Evolutionary conservation across 2,797 vertebrate genomes (phyloP).

Genomic region (Chaenodraco wilsoni): DNA sequence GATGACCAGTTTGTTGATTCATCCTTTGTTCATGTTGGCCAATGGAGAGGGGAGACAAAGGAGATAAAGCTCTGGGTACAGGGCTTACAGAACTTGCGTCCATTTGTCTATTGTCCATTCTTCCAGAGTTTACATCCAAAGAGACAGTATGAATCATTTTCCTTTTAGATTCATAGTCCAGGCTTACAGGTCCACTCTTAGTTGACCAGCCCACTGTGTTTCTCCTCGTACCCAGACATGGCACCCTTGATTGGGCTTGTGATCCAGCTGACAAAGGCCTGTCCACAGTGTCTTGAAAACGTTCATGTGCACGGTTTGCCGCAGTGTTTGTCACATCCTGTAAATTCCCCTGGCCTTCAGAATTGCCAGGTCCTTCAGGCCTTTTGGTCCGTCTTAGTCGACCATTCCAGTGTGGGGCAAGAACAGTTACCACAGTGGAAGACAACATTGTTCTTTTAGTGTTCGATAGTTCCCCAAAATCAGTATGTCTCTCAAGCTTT

Average conservation of each 20-base stretch:
- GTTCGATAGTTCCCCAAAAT: constrained; percentile 18
- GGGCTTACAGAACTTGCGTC: constrained; percentile 18
- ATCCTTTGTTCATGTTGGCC: constrained; percentile 55
- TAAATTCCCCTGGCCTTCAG: constrained; percentile 51
- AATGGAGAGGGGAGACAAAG: constrained; percentile 43
- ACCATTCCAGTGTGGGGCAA: constrained; percentile 79
- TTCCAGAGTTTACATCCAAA: constrained; percentile 58
- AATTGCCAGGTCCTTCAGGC: constrained; percentile 44
- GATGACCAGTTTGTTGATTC: constrained; percentile 50
- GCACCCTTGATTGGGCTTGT: constrained; percentile 42
- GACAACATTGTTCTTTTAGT: constrained; percentile 76
- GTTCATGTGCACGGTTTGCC: constrained; percentile 23
- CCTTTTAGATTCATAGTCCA: constrained; percentile 59
- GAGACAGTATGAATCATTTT: constrained; percentile 60
- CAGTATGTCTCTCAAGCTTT: constrained; percentile 21
- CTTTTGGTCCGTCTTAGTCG: constrained; percentile 72
- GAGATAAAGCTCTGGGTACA: constrained; percentile 17
- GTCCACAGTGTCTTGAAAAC: constrained; percentile 47
- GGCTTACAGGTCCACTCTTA: constrained; percentile 64
- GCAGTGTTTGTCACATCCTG: constrained; percentile 48
- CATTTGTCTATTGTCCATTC: constrained; percentile 49
- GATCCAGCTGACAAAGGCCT: constrained; percentile 39
- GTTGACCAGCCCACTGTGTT: constrained; percentile 71
- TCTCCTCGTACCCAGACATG: constrained; percentile 52
- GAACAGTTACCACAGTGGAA: constrained; percentile 81